Base-by-base conservation (phyloP, 2,797 vertebrate species). In the Gallinago nigripennis region DNA sequence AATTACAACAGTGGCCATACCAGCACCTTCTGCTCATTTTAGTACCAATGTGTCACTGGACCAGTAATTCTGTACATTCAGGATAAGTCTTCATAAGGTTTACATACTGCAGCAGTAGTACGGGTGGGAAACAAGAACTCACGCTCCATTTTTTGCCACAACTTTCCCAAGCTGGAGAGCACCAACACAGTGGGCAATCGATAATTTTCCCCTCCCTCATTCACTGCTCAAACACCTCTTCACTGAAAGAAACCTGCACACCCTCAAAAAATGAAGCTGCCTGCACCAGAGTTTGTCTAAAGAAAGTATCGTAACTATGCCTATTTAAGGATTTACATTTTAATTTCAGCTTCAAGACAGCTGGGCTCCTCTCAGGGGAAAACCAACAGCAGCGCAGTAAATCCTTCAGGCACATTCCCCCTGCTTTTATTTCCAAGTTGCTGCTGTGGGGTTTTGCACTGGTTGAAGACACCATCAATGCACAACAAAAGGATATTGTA, bases 271-370 rank as follows among this genome's bases (percentile, higher is more conserved):
- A 19, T 7, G 35, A 86, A 66, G 51, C 70, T 73, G 70, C 31
- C 43, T 94, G 53, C 70, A 93, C 20, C 72, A 91, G 82, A 80
- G 58, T 88, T 13, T 88, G 73, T 92, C 90, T 81, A 84, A 94
- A 95, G 90, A 86, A 97, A 96, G 50, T 51, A 85, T 65, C 84
- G 73, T 94, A 65, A 93, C 94, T 96, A 95, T 33, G 73, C 57
- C 43, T 76, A 85, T 96, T 96, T 88, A 54, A 58, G 91, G 94
- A 96, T 96, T 95, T 92, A 94, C 91, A 96, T 96, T 96, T 97
- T 95, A 69, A 97, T 97, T 96, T 95, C 93, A 82, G 53, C 57
- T 95, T 90, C 78, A 78, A 83, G 95, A 94, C 97, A 97, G 89
- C 82, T 96, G 91, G 81, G 79, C 39, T 92, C 23, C 63, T 85